These are phyloP conservation scores for Phalacrocorax carbo DNA, from an alignment of 2,113 vertebrate genomes.

Conservation along the genomic window DNA sequence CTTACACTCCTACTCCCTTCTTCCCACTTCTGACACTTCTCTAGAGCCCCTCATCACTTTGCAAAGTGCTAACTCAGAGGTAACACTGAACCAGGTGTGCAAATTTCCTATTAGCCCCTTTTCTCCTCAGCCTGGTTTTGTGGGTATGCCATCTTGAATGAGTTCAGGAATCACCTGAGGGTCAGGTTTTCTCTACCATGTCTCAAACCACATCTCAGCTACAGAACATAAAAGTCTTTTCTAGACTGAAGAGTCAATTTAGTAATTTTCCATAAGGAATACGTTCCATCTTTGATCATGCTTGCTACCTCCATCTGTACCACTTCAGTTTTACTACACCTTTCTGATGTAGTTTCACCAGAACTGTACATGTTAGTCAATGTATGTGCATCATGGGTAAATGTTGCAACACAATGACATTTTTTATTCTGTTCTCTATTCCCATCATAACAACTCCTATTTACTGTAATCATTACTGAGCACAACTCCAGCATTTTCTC, in stretches of 20 bases:
- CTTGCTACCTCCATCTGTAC: background rate
- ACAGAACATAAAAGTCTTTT: background rate
- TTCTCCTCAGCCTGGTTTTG: background rate
- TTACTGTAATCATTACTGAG: background rate
- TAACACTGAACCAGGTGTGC: background rate
- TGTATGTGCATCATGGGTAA: background rate
- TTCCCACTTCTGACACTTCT: background rate
- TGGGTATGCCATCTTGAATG: accelerated
- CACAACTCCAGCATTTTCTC: background rate
- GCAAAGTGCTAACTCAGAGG: background rate
- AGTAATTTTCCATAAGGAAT: background rate
- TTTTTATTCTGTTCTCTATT: background rate
- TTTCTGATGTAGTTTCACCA: background rate
- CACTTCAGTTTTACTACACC: background rate
- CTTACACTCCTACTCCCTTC: background rate
- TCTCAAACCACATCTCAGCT: background rate
- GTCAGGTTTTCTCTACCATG: background rate
- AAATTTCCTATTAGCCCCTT: background rate
- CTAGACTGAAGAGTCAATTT: background rate
- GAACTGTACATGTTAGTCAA: background rate
- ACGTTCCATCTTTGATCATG: background rate
- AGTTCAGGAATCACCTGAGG: background rate
- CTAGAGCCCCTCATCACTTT: background rate
- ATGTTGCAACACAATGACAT: too few species aligned
- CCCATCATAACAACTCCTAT: background rate